phyloP scores from a whole-genome alignment of 2,113 vertebrate genomes.

The Xerus inauris region DNA sequence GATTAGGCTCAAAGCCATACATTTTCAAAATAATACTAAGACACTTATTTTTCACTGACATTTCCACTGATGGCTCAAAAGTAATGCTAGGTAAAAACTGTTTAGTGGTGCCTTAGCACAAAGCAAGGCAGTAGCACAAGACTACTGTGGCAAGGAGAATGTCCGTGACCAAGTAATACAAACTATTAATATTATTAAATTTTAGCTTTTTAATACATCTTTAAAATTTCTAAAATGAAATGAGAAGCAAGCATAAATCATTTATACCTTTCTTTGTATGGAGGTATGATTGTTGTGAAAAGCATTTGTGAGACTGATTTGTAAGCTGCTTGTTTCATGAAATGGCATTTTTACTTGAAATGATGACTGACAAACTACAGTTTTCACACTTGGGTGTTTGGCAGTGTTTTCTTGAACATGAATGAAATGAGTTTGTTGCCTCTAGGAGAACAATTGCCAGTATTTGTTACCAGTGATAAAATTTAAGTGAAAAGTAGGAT shows the following conservation, averaged over 20 bases:
- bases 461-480: constrained; percentile 50
- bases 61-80: background rate
- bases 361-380: background rate
- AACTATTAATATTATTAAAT: background rate
- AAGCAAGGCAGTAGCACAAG: background rate
- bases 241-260: background rate
- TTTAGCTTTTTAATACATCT: background rate
- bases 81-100: background rate
- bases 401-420: constrained; percentile 21
- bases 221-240: background rate
- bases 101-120: background rate
- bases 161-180: background rate
- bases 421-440: constrained; percentile 5
- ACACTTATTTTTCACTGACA: background rate
- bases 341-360: constrained; percentile 1
- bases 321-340: background rate
- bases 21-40: background rate
- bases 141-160: background rate
- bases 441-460: background rate
- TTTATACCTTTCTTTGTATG: background rate
- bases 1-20: background rate
- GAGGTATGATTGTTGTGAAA: background rate
- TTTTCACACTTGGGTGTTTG: constrained; percentile 40
- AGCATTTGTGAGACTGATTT: background rate
- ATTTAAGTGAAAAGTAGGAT: constrained; percentile 46